Percentiles rank a stretch among this genome's conserved stretches.
Evolutionary conservation across 2,113 vertebrate genomes (phyloP).

Genomic region (Merops nubicus): DNA sequence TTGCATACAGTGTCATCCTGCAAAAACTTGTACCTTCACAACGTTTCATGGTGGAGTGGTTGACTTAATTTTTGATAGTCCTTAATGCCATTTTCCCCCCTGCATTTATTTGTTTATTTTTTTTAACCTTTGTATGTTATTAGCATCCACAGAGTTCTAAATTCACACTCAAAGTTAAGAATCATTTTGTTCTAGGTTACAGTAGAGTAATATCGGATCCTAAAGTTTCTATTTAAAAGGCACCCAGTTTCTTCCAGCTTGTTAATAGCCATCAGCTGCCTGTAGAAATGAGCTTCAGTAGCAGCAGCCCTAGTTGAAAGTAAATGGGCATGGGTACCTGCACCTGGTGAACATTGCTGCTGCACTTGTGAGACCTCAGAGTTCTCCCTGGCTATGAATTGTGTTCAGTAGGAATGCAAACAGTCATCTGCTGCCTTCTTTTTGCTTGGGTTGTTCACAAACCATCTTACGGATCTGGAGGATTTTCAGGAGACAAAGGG

Average conservation of each 20-base stretch:
- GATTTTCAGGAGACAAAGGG: background rate
- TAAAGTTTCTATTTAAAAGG: background rate
- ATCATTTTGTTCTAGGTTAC: background rate
- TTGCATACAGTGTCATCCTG: background rate
- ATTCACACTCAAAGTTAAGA: background rate
- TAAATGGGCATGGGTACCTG: background rate
- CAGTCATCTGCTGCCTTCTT: background rate
- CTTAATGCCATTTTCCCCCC: rapidly evolving
- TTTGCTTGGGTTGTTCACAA: background rate
- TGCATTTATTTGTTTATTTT: background rate
- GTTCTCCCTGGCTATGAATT: background rate
- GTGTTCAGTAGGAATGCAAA: background rate
- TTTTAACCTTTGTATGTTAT: background rate
- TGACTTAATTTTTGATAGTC: background rate
- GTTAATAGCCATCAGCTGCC: background rate
- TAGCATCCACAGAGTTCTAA: background rate
- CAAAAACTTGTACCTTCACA: background rate
- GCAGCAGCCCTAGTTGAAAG: background rate
- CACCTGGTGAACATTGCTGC: background rate
- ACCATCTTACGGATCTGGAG: background rate
- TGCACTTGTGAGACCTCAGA: rapidly evolving
- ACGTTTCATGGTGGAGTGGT: background rate
- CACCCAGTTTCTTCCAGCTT: background rate
- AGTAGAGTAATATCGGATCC: background rate
- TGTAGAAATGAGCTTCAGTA: background rate